Conservation (phyloP, 2,797 vertebrate genomes). For the Lacerta agilis region DNA sequence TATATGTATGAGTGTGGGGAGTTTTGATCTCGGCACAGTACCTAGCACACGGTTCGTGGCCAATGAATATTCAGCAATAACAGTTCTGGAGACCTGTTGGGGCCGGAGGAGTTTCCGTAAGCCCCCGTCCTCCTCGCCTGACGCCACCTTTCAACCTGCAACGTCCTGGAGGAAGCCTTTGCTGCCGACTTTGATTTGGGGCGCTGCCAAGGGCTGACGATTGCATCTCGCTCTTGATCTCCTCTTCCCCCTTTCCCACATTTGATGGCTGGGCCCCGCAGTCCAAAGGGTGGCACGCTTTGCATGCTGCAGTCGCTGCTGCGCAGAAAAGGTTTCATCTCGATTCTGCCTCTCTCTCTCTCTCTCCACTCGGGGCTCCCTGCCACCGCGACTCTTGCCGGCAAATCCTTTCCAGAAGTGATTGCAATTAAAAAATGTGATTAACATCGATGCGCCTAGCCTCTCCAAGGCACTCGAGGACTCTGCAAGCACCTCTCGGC, state of each 20-base stretch:
- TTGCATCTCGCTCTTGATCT: too few species aligned
- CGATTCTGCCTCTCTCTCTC: neutral
- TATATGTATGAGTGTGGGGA: neutral
- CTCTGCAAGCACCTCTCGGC: slow-evolving; percentile 16
- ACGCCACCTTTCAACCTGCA: neutral
- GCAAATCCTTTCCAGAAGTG: slow-evolving; percentile 25
- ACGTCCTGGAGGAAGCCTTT: neutral
- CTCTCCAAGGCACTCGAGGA: neutral
- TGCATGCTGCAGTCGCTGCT: neutral
- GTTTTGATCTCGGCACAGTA: neutral
- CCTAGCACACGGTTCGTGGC: too few species aligned
- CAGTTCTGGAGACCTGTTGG: neutral
- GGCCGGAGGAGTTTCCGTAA: neutral
- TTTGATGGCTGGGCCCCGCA: neutral
- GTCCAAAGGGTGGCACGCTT: neutral
- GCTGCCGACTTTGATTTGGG: neutral
- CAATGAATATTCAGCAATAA: neutral
- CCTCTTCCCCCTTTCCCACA: too few species aligned
- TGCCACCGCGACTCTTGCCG: neutral
- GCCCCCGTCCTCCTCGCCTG: neutral
- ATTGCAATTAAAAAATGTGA: slow-evolving; percentile 40
- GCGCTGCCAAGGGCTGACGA: fast-evolving
- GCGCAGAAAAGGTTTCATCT: neutral
- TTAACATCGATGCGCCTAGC: neutral
- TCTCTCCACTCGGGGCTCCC: neutral